These are phyloP conservation scores for Drosophila trichaetosa DNA, from an alignment of 2,888 invertebrate genomes.

Conservation along the genomic window DNA sequence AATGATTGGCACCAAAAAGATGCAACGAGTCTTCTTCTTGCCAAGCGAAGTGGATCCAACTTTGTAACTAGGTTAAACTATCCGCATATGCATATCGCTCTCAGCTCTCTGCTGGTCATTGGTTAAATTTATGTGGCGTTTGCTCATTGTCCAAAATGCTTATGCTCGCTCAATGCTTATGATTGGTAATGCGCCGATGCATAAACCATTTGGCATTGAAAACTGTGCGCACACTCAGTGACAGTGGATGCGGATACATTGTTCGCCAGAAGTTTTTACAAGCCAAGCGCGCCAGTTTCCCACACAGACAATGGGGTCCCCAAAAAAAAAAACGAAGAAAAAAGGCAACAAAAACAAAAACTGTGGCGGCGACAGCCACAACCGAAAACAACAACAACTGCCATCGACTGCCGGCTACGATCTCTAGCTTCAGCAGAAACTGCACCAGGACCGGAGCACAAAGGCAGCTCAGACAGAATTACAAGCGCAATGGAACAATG, in stretches of 20 bases:
- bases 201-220: constrained; percentile 81
- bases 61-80: constrained; percentile 66
- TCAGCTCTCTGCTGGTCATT: constrained; percentile 40
- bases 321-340: constrained; percentile 34
- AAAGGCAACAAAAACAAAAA: constrained; percentile 21
- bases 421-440: constrained; percentile 50
- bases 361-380: constrained; percentile 67
- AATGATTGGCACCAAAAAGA: constrained; percentile 74
- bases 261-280: constrained; percentile 67
- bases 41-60: neutral
- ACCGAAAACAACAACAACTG: constrained; percentile 40
- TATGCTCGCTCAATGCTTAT: constrained; percentile 53
- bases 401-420: constrained; percentile 46
- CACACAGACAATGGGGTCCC: constrained; percentile 74
- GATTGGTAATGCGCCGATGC: constrained; percentile 68
- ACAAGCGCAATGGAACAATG: constrained; percentile 76
- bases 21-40: constrained; percentile 27
- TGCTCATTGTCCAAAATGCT: constrained; percentile 67
- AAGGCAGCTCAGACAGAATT: constrained; percentile 72
- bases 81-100: constrained; percentile 73
- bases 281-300: constrained; percentile 72
- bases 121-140: constrained; percentile 74
- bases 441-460: constrained; percentile 45
- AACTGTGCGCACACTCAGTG: constrained; percentile 50
- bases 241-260: constrained; percentile 57